These are phyloP conservation scores for Pipra filicauda DNA, from an alignment of 2,113 vertebrate genomes.

Conservation along the genomic window DNA sequence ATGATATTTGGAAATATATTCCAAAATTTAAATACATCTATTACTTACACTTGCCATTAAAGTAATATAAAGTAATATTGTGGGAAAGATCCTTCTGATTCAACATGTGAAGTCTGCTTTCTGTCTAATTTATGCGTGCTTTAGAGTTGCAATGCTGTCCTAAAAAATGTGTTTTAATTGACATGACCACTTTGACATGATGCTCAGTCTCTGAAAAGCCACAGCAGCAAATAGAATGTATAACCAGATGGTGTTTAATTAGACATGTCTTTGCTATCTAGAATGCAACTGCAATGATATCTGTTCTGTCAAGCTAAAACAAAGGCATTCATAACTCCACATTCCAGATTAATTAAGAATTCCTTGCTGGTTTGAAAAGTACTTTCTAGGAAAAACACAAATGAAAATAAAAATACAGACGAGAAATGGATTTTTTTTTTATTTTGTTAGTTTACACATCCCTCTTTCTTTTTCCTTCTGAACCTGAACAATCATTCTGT, in stretches of 20 bases:
- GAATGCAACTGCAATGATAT: neutral
- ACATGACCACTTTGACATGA: constrained; percentile 14
- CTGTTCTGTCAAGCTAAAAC: constrained; percentile 62
- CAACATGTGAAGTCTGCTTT: neutral
- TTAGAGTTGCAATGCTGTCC: neutral
- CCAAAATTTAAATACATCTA: neutral
- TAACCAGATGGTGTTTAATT: constrained; percentile 60
- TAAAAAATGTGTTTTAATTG: constrained; percentile 38
- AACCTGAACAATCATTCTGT: neutral
- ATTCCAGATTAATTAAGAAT: constrained; percentile 61
- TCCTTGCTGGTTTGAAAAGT: constrained; percentile 43
- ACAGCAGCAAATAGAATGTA: constrained; percentile 56
- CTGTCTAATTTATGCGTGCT: neutral
- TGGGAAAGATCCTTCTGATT: neutral
- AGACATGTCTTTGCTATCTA: constrained; percentile 46
- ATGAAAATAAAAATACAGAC: constrained; percentile 31
- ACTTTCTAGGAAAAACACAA: neutral
- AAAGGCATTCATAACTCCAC: constrained; percentile 43
- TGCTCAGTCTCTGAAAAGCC: constrained; percentile 49
- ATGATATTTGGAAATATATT: constrained; percentile 17
- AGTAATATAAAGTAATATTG: neutral
- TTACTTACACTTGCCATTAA: constrained; percentile 39
- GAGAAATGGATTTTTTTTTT: neutral
- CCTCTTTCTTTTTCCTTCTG: neutral
- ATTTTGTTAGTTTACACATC: neutral